A percentile compares a stretch with the other conserved stretches of the same genome.
Conservation (phyloP, 2,888 invertebrate genomes). For the Amphipoea oculea region DNA sequence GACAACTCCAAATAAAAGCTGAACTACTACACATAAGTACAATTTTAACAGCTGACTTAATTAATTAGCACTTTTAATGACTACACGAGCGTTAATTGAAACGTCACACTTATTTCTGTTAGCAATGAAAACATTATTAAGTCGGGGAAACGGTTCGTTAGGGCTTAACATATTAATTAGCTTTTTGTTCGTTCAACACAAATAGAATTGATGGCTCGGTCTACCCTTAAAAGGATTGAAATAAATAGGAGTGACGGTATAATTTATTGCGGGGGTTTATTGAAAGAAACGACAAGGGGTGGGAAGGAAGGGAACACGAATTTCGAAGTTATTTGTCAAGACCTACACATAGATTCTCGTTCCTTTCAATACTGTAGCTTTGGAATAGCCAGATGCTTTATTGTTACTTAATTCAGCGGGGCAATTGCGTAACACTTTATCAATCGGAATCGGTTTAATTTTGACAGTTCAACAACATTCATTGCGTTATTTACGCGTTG, state of each 20-base stretch:
- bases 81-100: slow-evolving; percentile 39
- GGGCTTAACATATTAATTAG: slow-evolving; percentile 36
- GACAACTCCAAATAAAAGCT: slow-evolving; percentile 36
- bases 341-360: not conserved
- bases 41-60: slow-evolving; percentile 42
- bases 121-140: slow-evolving; percentile 44
- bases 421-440: no score
- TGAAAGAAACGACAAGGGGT: slow-evolving; percentile 1
- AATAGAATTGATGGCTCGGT: slow-evolving; percentile 24
- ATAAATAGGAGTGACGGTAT: slow-evolving; percentile 17
- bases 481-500: no score
- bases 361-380: slow-evolving; percentile 1
- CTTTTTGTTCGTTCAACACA: slow-evolving; percentile 37
- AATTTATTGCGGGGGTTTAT: slow-evolving; percentile 21
- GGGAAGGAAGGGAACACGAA: not conserved
- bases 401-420: not conserved
- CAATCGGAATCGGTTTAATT: no score
- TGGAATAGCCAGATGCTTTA: not conserved
- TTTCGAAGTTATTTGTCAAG: not conserved
- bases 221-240: slow-evolving; percentile 22
- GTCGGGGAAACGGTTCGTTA: slow-evolving; percentile 17
- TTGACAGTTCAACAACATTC: no score
- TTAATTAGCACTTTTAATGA: slow-evolving; percentile 46
- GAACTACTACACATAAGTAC: slow-evolving; percentile 22
- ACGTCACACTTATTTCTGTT: slow-evolving; percentile 46